A percentile compares a stretch with the other conserved stretches of the same genome.
These are phyloP conservation scores for Austrolebias charrua DNA, from an alignment of 2,797 vertebrate genomes.

Conservation along the genomic window DNA sequence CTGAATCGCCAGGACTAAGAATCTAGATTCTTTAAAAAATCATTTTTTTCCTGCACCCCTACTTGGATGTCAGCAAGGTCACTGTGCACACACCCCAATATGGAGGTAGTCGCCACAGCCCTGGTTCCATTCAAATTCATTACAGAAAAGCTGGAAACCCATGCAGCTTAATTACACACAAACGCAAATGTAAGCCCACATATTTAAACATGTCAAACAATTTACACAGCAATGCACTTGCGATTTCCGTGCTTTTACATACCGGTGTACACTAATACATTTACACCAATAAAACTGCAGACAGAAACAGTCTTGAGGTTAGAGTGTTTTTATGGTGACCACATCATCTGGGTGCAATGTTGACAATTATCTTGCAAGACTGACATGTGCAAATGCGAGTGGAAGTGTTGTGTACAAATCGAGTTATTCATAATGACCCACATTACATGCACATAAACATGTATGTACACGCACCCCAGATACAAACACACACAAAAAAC, in stretches of 20 bases:
- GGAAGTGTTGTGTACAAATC: constrained; percentile 64
- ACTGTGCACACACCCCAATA: constrained; percentile 60
- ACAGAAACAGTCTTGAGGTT: constrained; percentile 68
- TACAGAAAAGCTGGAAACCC: constrained; percentile 64
- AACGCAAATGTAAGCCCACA: constrained; percentile 42
- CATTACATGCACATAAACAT: constrained; percentile 62
- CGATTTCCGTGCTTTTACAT: constrained; percentile 33
- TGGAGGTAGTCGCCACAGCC: constrained; percentile 48
- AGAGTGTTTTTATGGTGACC: constrained; percentile 67
- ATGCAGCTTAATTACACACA: constrained; percentile 64
- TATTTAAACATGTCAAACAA: constrained; percentile 49
- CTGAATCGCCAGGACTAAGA: no score
- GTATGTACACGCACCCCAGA: constrained; percentile 20
- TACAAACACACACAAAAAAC: constrained; percentile 37
- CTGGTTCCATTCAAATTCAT: constrained; percentile 77
- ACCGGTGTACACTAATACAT: constrained; percentile 50
- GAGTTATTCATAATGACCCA: constrained; percentile 74
- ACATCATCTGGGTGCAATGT: constrained; percentile 57
- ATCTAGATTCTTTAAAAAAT: no score
- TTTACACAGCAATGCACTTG: constrained; percentile 48
- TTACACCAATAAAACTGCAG: constrained; percentile 52
- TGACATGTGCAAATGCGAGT: constrained; percentile 76
- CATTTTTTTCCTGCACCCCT: no score
- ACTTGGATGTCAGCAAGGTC: constrained; percentile 70
- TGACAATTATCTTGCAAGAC: constrained; percentile 74